phyloP scores from a whole-genome alignment of 1,140 invertebrate genomes.

The Diorhabda sublineata region DNA sequence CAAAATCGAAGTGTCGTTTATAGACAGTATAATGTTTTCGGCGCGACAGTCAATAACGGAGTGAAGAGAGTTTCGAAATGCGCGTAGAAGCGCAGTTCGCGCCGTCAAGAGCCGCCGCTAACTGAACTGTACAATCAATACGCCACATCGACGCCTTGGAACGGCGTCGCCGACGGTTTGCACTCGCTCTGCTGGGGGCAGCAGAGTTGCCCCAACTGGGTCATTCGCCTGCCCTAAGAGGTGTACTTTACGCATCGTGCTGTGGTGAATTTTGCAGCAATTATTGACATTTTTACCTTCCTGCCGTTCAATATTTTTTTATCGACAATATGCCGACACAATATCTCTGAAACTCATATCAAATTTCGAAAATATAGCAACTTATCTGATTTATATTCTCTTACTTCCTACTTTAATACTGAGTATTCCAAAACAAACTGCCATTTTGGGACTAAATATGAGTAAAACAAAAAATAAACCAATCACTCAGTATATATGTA shows the following conservation, averaged over 20 bases:
- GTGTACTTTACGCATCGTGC: neutral
- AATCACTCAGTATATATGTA: too few relatives aligned
- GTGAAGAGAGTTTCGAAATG: conserved; percentile 8
- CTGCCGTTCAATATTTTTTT: conserved; percentile 1
- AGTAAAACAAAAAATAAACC: too few relatives aligned
- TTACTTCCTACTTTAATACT: too few relatives aligned
- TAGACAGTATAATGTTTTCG: neutral
- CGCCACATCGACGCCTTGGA: conserved; percentile 16
- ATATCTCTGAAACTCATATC: too few relatives aligned
- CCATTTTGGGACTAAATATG: too few relatives aligned
- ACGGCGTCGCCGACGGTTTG: conserved; percentile 3
- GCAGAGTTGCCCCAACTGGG: conserved; percentile 17
- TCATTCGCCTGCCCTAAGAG: conserved; percentile 13
- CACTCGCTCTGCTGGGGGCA: conserved; percentile 7
- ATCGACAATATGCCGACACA: neutral
- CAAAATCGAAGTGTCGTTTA: conserved; percentile 13
- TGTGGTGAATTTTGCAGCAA: conserved; percentile 1
- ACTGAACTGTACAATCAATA: conserved; percentile 22
- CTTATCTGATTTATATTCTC: too few relatives aligned
- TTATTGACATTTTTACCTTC: conserved; percentile 2
- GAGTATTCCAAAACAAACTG: too few relatives aligned
- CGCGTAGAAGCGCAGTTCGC: conserved; percentile 13
- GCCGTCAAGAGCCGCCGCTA: conserved; percentile 13
- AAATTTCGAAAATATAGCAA: too few relatives aligned
- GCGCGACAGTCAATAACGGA: conserved; percentile 10